These are phyloP conservation scores for Coenobita brevimanus DNA, from an alignment of 1,140 invertebrate genomes.

Conservation along the genomic window DNA sequence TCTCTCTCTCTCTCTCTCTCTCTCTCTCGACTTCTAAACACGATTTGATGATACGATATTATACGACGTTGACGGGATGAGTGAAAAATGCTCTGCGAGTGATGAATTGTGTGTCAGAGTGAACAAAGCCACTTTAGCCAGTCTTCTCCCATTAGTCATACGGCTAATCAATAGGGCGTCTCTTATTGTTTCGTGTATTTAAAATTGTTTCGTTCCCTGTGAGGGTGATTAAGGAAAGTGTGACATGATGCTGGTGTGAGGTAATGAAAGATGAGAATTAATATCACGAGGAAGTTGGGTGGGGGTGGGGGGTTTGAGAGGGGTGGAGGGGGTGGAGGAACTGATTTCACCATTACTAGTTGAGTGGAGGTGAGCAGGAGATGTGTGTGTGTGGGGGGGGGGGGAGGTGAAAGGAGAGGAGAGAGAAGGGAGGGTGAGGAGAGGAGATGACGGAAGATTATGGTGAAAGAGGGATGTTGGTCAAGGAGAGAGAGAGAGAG, in stretches of 20 bases:
- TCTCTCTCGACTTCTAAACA: conserved; percentile 53
- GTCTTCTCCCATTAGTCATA: conserved; percentile 69
- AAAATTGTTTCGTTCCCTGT: conserved; percentile 62
- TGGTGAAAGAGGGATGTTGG: too few species aligned
- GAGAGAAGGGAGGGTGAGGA: too few species aligned
- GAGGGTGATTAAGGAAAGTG: conserved; percentile 56
- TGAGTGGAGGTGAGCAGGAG: too few species aligned
- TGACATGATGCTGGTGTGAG: conserved; percentile 52
- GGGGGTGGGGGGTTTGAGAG: background rate
- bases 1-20: conserved; percentile 26
- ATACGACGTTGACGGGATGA: conserved; percentile 67
- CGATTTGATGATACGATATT: conserved; percentile 67
- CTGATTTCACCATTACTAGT: too few species aligned
- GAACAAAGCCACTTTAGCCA: conserved; percentile 69
- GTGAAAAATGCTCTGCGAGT: conserved; percentile 68
- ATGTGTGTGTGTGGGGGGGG: too few species aligned
- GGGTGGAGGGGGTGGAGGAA: background rate
- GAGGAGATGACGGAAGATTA: too few species aligned
- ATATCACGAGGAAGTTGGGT: conserved; percentile 9
- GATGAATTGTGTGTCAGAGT: conserved; percentile 68
- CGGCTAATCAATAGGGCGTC: conserved; percentile 65
- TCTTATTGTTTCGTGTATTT: conserved; percentile 66
- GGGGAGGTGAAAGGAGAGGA: too few species aligned
- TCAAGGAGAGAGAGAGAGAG: background rate
- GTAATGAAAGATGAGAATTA: conserved; percentile 57